Conservation (phyloP, 1,140 invertebrate species). For the Bursaphelenchus mucronatus region DNA sequence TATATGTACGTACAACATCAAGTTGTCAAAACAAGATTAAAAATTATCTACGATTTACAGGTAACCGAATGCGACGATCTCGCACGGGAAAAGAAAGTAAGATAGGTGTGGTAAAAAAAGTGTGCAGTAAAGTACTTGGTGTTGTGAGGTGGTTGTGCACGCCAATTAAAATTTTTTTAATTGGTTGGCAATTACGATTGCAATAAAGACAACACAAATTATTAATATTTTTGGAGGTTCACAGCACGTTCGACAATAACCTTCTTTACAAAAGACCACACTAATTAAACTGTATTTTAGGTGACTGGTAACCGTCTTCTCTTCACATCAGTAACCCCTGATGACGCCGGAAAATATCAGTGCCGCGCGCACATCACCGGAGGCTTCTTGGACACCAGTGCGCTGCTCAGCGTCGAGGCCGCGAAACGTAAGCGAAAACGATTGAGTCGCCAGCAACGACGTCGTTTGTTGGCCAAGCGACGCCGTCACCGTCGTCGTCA, state of each 20-base stretch:
- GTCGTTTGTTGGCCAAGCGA: constrained; percentile 11
- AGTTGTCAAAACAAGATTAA: neutral
- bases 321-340: constrained; percentile 52
- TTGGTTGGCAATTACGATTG: neutral
- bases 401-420: constrained; percentile 52
- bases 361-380: constrained; percentile 41
- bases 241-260: neutral
- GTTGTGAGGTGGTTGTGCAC: constrained; percentile 7
- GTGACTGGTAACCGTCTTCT: constrained; percentile 56
- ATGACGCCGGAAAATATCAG: constrained; percentile 55
- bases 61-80: constrained; percentile 37
- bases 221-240: too few relatives aligned
- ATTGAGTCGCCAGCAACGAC: constrained; percentile 8
- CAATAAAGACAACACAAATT: too few relatives aligned
- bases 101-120: constrained; percentile 14
- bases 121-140: constrained; percentile 1
- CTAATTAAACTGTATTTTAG: constrained; percentile 41
- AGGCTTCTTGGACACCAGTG: constrained; percentile 46
- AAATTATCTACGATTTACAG: constrained; percentile 20
- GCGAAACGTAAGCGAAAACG: constrained; percentile 59
- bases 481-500: constrained; percentile 8
- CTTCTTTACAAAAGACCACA: constrained; percentile 24
- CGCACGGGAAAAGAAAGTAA: constrained; percentile 29
- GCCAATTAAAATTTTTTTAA: neutral
- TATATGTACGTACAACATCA: neutral